A percentile compares a stretch with the other conserved stretches of the same genome.
These are phyloP conservation scores for Semibalanus balanoides DNA, from an alignment of 1,140 invertebrate genomes.

Conservation along the genomic window DNA sequence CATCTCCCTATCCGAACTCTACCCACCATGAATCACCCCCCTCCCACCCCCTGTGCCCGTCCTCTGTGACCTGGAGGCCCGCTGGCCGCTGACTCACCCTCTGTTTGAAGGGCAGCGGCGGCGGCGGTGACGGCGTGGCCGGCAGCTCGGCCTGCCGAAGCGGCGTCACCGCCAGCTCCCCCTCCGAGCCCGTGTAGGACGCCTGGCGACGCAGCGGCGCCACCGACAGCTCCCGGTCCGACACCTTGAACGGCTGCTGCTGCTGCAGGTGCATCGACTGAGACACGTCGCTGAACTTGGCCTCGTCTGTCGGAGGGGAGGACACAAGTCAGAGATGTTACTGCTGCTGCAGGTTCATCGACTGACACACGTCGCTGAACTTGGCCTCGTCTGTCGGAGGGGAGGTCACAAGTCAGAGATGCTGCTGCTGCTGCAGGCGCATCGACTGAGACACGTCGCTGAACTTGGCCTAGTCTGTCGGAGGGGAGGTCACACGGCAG, in stretches of 20 bases:
- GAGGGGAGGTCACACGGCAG: too few relatives aligned
- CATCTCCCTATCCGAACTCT: too few relatives aligned
- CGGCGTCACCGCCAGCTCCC: background rate
- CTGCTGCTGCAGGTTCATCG: background rate
- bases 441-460: background rate
- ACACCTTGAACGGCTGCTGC: background rate
- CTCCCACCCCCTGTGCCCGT: too few relatives aligned
- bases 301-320: background rate
- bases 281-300: background rate
- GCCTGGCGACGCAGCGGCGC: background rate
- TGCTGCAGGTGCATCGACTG: background rate
- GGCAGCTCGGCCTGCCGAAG: background rate
- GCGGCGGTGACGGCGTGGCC: too few relatives aligned
- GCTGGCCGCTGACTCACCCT: background rate
- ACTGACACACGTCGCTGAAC: background rate
- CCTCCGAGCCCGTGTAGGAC: background rate
- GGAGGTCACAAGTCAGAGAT: too few relatives aligned
- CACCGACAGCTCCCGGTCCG: background rate
- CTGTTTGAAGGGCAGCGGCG: constrained; percentile 1
- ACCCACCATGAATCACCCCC: too few relatives aligned
- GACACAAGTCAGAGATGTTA: too few relatives aligned
- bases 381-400: background rate
- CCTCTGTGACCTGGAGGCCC: too few relatives aligned
- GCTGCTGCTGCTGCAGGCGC: background rate
- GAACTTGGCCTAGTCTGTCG: background rate